Evolutionary conservation across 1,140 invertebrate genomes (phyloP), one percentile per base, ranked within the genome.

Genomic region (Streblospio benedicti): DNA sequence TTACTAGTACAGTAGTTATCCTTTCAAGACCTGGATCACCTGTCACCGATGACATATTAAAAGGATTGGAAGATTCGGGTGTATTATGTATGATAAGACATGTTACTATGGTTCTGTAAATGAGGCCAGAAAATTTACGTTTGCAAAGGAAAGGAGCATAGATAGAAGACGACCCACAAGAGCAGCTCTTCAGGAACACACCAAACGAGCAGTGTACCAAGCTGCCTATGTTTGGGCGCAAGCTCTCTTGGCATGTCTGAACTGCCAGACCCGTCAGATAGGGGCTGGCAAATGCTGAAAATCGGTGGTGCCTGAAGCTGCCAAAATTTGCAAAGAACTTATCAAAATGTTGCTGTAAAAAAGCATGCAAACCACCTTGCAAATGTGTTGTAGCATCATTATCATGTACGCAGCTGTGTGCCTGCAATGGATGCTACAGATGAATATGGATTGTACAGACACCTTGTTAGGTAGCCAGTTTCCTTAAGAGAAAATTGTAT

Each of bases 281-380:
- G 12, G 30, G 35, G 20, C n/a, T 18, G 31, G 31, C 5, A 23
- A 6, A 43, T n/a, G 25, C 49, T 27, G 12, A 31, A 25, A 14
- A 50, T n/a, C 18, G 6, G 2, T 1, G 57, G 47, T 62, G 12
- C 16, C 61, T 1, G 33, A 59, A 14, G 38, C 50, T 35, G 38
- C 57, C 23, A 49, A 35, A 28, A 4, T 9, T 1, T 63, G 56
- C 28, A 18, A 38, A 28, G 57, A 62, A 32, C 44, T 62, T 1
- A 57, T 43, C 2, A n/a, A 57, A 57, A 38, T 62, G 60, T 58
- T 44, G 30, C 25, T 62, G 61, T 25, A 58, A 59, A 27, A 35
- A 14, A 43, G 16, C 12, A 14, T 59, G 61, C 41, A 27, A 20
- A 20, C 9, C 5, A 18, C 18, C 16, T 4, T 62, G 61, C 33